These are phyloP conservation scores for Melanotaenia maccullochi DNA, from an alignment of 2,797 vertebrate species.

Conservation along the genomic window DNA sequence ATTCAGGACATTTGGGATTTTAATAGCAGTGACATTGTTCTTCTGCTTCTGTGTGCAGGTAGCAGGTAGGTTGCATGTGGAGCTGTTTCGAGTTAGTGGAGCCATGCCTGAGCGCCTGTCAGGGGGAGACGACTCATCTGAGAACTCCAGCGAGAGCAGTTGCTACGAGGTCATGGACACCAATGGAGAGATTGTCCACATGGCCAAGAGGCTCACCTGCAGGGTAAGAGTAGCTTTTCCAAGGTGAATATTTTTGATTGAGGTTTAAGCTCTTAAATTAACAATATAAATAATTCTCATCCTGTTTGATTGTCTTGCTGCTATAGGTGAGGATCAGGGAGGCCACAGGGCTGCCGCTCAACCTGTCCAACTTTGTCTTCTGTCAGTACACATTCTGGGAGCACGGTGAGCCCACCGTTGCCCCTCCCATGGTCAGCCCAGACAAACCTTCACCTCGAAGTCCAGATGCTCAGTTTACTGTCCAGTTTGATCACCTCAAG, in stretches of 20 bases:
- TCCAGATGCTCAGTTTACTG: slow-evolving; percentile 90
- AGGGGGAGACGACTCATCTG: slow-evolving; percentile 94
- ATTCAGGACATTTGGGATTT: not conserved
- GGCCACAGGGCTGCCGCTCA: slow-evolving; percentile 92
- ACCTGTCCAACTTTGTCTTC: slow-evolving; percentile 98
- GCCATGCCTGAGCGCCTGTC: slow-evolving; percentile 87
- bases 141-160: slow-evolving; percentile 97
- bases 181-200: slow-evolving; percentile 92
- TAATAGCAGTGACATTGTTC: not conserved
- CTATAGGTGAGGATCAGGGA: slow-evolving; percentile 94
- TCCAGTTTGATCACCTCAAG: slow-evolving; percentile 94
- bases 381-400: slow-evolving; percentile 99
- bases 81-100: slow-evolving; percentile 93
- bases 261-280: not conserved
- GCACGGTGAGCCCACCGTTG: slow-evolving; percentile 89
- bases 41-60: slow-evolving; percentile 80
- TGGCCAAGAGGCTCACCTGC: slow-evolving; percentile 92
- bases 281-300: not conserved
- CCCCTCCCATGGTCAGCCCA: slow-evolving; percentile 94
- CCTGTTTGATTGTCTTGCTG: slow-evolving; percentile 4
- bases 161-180: slow-evolving; percentile 92
- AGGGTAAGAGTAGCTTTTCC: slow-evolving; percentile 78
- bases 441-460: slow-evolving; percentile 88
- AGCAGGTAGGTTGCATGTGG: slow-evolving; percentile 93
- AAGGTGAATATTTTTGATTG: no score